Base-by-base conservation (phyloP, 1,140 invertebrate genomes). In the Acromyrmex charruanus region DNA sequence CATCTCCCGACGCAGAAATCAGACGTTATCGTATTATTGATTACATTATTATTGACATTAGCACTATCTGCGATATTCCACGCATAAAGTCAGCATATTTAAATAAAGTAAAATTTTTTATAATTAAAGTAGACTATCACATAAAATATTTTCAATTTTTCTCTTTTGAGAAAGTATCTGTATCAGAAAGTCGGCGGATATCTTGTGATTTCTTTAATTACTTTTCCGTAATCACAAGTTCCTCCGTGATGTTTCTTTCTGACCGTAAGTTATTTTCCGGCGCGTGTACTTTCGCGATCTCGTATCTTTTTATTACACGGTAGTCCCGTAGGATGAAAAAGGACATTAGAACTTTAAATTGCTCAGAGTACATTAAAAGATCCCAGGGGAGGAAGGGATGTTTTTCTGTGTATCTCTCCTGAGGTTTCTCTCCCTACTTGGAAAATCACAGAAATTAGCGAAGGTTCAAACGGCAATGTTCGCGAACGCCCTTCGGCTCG, bases 361-460 rank as follows among this genome's bases (percentile, higher is more conserved):
- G 28, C 39, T n/a, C 44, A 14, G 58, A 44, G 28, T 65, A 49
- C 82, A 77, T 85, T 85, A 85, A 77, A 66, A 66, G 59, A 85
- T 66, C 44, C 21, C 31, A 16, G 14, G 21, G 21, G 12, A 35
- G 35, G 16, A 16, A 66, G 51, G 51, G 25, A 1, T 51, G 35
- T 44, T 51, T 49, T 61, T 49, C 55, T 49, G 18, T 49, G 1
- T 61, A 12, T 21, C 14, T 74, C 28, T 35, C 6, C 25, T 39
- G 28, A 53, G 28, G n/a, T 74, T 74, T 58, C 49, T 28, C 39
- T 16, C 49, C 39, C 39, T 16, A 28, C 7, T 14, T 21, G 21
- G 21, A 18, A 18, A 79, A 79, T 66, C 39, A 18, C 61, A 58
- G 61, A 68, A 85, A 85, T 79, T 85, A 61, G 10, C 31, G 16